A percentile compares a stretch with the other conserved stretches of the same genome.
Conservation (phyloP, 2,888 invertebrate species). For the Metalampra italica region DNA sequence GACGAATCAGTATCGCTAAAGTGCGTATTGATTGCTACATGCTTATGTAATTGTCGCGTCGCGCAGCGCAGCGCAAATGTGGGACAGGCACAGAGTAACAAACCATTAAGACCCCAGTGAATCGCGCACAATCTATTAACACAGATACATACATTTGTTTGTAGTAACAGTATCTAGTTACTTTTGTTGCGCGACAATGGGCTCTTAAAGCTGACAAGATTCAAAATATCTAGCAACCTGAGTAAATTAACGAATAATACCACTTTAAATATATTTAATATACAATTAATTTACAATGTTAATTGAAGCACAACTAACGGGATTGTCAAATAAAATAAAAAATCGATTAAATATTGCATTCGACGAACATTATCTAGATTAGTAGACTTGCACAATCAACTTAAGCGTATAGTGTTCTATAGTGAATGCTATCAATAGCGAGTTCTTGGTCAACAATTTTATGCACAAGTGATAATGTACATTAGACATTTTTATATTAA, state of each 20-base stretch:
- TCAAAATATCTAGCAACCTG: slow-evolving; percentile 68
- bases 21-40: too few species aligned
- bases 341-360: slow-evolving; percentile 52
- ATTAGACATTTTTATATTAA: slow-evolving; percentile 39
- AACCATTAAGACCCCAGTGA: too few species aligned
- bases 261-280: slow-evolving; percentile 63
- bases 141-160: too few species aligned
- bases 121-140: too few species aligned
- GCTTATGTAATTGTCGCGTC: too few species aligned
- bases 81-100: too few species aligned
- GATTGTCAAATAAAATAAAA: slow-evolving; percentile 51
- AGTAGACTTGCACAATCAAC: slow-evolving; percentile 57
- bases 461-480: slow-evolving; percentile 52
- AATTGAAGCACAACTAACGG: slow-evolving; percentile 59
- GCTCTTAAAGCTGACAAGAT: slow-evolving; percentile 46
- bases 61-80: too few species aligned
- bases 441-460: slow-evolving; percentile 54
- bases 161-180: neutral
- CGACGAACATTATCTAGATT: slow-evolving; percentile 38
- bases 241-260: slow-evolving; percentile 68
- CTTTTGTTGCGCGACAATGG: neutral
- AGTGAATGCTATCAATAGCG: slow-evolving; percentile 51
- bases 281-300: slow-evolving; percentile 67
- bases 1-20: too few species aligned
- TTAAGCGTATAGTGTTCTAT: slow-evolving; percentile 56